Percentiles rank a stretch among this genome's conserved stretches.
phyloP scores from a whole-genome alignment of 2,888 invertebrate genomes.

The Eristalinus aeneus region DNA sequence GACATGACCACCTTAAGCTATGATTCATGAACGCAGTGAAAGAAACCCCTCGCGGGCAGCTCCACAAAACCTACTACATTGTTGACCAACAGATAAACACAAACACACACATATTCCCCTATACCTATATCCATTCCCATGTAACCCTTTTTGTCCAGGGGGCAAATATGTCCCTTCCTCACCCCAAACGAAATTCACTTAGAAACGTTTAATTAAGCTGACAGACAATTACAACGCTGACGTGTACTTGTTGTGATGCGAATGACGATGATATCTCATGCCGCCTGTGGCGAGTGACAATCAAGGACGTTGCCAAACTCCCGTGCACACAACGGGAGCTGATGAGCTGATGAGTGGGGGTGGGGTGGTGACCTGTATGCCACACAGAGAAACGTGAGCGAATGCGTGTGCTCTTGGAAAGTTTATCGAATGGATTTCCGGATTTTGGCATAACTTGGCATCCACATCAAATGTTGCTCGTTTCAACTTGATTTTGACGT shows the following conservation, averaged over 20 bases:
- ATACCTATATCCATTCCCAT: background rate
- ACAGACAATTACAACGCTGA: conserved; percentile 22
- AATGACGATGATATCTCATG: conserved; percentile 36
- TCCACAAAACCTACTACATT: background rate
- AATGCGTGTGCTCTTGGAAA: background rate
- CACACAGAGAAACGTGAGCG: background rate
- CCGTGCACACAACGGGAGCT: background rate
- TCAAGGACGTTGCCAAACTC: conserved; percentile 13
- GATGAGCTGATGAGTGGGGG: background rate
- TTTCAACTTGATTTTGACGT: background rate
- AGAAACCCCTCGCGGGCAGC: background rate
- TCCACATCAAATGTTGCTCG: background rate
- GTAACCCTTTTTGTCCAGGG: background rate
- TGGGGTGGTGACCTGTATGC: background rate
- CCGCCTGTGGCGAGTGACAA: conserved; percentile 38
- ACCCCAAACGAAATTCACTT: background rate
- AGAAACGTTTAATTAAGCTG: conserved; percentile 52
- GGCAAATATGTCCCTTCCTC: background rate
- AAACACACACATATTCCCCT: background rate
- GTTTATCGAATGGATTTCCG: background rate
- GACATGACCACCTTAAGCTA: background rate
- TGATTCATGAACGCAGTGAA: background rate
- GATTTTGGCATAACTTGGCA: background rate
- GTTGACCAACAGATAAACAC: background rate
- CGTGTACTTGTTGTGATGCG: conserved; percentile 17